Evolutionary conservation across 2,888 invertebrate species (phyloP).

Genomic region (Drosophila ezoana): DNA sequence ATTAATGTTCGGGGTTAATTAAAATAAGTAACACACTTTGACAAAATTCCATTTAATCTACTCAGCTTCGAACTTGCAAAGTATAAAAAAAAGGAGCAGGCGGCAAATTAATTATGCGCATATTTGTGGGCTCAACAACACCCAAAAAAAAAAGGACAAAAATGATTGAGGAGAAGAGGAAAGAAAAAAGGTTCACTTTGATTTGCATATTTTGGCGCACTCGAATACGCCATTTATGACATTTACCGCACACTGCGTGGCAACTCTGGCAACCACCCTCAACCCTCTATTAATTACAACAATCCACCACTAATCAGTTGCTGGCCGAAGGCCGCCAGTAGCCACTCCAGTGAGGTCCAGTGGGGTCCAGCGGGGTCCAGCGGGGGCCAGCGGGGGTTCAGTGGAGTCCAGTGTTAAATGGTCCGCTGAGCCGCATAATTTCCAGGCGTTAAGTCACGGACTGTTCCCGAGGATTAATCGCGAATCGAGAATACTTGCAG

Average conservation of each 20-base stretch:
- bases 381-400: not conserved
- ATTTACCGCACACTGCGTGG: conserved; percentile 44
- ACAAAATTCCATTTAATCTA: conserved; percentile 78
- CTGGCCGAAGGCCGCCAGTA: not conserved
- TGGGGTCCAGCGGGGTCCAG: not conserved
- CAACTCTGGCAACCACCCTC: conserved; percentile 28
- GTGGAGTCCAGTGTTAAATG: conserved; percentile 57
- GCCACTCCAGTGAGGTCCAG: not conserved
- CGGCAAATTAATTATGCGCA: conserved; percentile 74
- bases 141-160: conserved; percentile 6
- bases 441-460: conserved; percentile 37
- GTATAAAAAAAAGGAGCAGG: conserved; percentile 31
- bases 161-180: not conserved
- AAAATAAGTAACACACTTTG: conserved; percentile 68
- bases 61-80: conserved; percentile 55
- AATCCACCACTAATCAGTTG: conserved; percentile 56
- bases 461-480: conserved; percentile 1
- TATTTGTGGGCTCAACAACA: conserved; percentile 63
- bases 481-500: not conserved
- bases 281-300: conserved; percentile 62
- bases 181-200: conserved; percentile 65
- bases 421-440: conserved; percentile 65
- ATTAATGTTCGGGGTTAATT: conserved; percentile 52
- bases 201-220: conserved; percentile 65
- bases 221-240: conserved; percentile 64